Conservation (phyloP, 2,113 vertebrate species). For the Lucifuga dentata region DNA sequence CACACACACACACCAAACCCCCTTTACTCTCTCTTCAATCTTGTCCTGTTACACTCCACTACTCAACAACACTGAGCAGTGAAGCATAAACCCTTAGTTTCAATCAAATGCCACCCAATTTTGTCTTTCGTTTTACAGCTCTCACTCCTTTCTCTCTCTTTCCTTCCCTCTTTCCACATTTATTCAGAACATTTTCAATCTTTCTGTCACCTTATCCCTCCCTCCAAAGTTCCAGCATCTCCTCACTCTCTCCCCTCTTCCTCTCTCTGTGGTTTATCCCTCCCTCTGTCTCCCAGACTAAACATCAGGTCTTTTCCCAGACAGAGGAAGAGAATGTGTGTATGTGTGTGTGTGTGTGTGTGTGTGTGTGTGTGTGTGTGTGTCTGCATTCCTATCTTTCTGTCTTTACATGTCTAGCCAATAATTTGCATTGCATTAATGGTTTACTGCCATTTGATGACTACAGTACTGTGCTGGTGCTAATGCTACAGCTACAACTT, state of each 20-base stretch:
- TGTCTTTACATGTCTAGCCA: constrained; percentile 33
- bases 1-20: too few species aligned
- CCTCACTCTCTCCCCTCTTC: background rate
- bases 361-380: background rate
- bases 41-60: too few species aligned
- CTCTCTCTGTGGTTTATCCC: constrained; percentile 47
- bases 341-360: constrained; percentile 9
- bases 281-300: constrained; percentile 63
- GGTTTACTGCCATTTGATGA: constrained; percentile 3
- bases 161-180: background rate
- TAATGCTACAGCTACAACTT: background rate
- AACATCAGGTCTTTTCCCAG: constrained; percentile 65
- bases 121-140: too few species aligned
- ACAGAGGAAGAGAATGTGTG: too few species aligned
- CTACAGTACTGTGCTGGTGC: too few species aligned
- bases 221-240: too few species aligned
- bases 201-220: too few species aligned
- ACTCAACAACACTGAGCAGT: too few species aligned
- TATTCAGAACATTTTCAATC: too few species aligned
- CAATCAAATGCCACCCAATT: too few species aligned
- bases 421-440: background rate
- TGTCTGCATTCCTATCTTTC: constrained; percentile 45
- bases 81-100: too few species aligned
- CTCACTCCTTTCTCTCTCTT: background rate
- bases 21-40: too few species aligned